Evolutionary conservation across 2,113 vertebrate species (phyloP).

Genomic region (Helogale parvula): DNA sequence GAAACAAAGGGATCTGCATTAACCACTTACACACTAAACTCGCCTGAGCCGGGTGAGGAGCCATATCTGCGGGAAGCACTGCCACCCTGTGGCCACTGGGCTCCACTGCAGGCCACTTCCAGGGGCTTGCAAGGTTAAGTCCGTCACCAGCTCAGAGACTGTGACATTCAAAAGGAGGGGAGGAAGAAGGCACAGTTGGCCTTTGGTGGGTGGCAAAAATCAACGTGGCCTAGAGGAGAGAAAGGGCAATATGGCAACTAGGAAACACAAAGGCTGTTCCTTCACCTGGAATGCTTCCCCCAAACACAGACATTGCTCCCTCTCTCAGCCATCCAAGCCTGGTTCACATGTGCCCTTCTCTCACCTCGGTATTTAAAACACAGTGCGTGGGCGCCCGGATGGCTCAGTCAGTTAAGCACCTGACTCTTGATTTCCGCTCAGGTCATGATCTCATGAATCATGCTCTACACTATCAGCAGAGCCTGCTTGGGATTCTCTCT

Average conservation of each 20-base stretch:
- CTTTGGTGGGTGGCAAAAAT: neutral
- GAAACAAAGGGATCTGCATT: neutral
- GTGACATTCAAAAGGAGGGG: neutral
- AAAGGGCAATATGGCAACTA: neutral
- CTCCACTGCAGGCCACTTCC: neutral
- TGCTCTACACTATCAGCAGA: no score
- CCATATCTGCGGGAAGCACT: neutral
- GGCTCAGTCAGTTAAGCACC: no score
- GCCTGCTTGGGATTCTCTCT: no score
- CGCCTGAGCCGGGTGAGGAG: fast-evolving
- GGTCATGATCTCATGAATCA: no score
- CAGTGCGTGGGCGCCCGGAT: no score
- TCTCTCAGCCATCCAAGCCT: neutral
- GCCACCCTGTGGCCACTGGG: neutral
- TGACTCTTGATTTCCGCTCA: no score
- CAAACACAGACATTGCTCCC: neutral
- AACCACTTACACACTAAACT: fast-evolving
- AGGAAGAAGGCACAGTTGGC: neutral
- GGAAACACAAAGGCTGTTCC: neutral
- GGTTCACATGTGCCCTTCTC: neutral
- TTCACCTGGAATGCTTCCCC: neutral
- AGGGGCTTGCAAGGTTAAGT: no score
- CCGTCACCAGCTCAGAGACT: no score
- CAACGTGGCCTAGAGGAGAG: neutral
- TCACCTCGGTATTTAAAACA: no score